Base-by-base conservation (phyloP, 2,888 invertebrate species). In the Drosophila flavopinicola region DNA sequence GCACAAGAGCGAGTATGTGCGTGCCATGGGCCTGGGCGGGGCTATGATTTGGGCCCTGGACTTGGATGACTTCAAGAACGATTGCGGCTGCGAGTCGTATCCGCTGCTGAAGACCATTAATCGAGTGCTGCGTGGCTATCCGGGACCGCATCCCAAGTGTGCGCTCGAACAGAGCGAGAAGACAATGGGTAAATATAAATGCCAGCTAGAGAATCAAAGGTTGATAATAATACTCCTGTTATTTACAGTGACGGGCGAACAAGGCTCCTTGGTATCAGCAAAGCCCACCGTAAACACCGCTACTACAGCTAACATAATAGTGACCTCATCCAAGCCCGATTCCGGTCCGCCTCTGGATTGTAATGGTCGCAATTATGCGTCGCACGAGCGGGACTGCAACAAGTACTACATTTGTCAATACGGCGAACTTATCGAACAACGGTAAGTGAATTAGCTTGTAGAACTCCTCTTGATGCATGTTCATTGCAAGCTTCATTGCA, bases 21-120 rank as follows among this genome's bases (percentile, higher is more conserved):
- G 94, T 64, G 93, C 94, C 1, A 94, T 96, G 93, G 94, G 94
- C 0, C 92, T 98, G 3, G 97, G 95, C 11, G 97, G 97, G 29
- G 95, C 95, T 35, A 97, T 97, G 97, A 94, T 96, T 17, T 97
- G 97, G 97, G 95, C 97, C 0, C 91, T 97, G 10, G 97, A 97
- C 90, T 91, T 97, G 53, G 97, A 97, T 85, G 97, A 97, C 90
- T 97, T 97, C 87, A 94, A 94, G 67, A 95, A 96, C 73, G 92
- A 93, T 56, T 97, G 97, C 79, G 94, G 93, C 6, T 97, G 97
- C 85, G 97, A 97, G 72, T 93, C 94, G 17, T 96, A 95, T 87
- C 97, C 97, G 0, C 91, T 97, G 27, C 90, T 97, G 1, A 93
- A 93, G 63, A 96, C 95, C 0, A 95, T 97, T 79, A 97, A 97